These are phyloP conservation scores for Pachyramphus minor DNA, from an alignment of 2,113 vertebrate species.

Conservation along the genomic window DNA sequence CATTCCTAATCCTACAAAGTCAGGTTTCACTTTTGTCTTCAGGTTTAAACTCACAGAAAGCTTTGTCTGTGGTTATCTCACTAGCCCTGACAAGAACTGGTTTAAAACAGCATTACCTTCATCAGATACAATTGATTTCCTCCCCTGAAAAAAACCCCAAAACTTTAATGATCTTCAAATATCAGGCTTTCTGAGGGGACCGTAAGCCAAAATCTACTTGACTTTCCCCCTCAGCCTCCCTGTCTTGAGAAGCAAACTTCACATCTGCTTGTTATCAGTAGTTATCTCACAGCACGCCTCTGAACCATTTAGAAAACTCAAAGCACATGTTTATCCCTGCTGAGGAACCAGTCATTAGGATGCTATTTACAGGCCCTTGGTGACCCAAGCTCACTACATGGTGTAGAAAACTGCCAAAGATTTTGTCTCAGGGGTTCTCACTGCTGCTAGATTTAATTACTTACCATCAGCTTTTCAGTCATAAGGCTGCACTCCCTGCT, in stretches of 20 bases:
- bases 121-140: neutral
- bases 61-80: neutral
- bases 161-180: neutral
- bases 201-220: conserved; percentile 40
- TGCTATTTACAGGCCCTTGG: conserved; percentile 74
- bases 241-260: conserved; percentile 68
- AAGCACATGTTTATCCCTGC: conserved; percentile 81
- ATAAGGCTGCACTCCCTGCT: neutral
- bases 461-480: conserved; percentile 26
- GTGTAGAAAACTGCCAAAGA: conserved; percentile 47
- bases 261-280: conserved; percentile 82
- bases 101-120: neutral
- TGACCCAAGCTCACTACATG: conserved; percentile 50
- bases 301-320: conserved; percentile 80
- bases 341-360: conserved; percentile 70
- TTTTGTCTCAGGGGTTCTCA: conserved; percentile 21
- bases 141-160: neutral
- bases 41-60: neutral
- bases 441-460: conserved; percentile 49
- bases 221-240: conserved; percentile 2
- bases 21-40: neutral
- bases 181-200: neutral
- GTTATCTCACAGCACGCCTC: conserved; percentile 73
- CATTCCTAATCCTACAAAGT: neutral
- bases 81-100: neutral